A percentile compares a stretch with the other conserved stretches of the same genome.
phyloP scores from a whole-genome alignment of 1,140 invertebrate species.

The Lordiphosa mommai region DNA sequence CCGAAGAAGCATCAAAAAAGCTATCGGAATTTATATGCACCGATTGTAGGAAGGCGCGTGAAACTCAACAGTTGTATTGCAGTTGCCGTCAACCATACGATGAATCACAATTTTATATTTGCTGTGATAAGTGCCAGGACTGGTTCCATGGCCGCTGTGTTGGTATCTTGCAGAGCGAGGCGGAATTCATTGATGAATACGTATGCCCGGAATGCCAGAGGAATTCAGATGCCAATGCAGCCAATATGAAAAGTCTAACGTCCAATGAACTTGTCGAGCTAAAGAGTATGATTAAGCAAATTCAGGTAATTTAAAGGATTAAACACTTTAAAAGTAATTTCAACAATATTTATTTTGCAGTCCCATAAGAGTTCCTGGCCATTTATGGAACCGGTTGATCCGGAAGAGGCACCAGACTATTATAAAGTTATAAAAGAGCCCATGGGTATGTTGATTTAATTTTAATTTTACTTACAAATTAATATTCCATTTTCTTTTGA shows the following conservation, averaged over 20 bases:
- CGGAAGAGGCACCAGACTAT: conserved; percentile 96
- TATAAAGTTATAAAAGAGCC: conserved; percentile 98
- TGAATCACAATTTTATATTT: conserved; percentile 99
- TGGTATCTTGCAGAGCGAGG: conserved; percentile 95
- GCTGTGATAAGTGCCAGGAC: conserved; percentile 98
- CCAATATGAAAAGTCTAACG: conserved; percentile 93
- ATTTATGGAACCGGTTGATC: conserved; percentile 97
- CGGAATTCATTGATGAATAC: conserved; percentile 97
- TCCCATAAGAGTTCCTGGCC: conserved; percentile 96
- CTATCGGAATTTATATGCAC: conserved; percentile 94
- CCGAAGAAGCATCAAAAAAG: conserved; percentile 94
- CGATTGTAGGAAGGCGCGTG: conserved; percentile 91
- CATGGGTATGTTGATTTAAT: conserved; percentile 88
- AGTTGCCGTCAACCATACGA: conserved; percentile 97
- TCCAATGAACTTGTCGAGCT: conserved; percentile 91
- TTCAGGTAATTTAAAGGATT: conserved; percentile 85
- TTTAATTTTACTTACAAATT: conserved; percentile 38
- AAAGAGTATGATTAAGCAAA: conserved; percentile 92
- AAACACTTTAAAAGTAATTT: not conserved
- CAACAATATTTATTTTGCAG: conserved; percentile 78
- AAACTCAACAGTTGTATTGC: conserved; percentile 96
- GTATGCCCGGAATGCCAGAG: conserved; percentile 97
- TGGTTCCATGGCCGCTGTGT: conserved; percentile 99
- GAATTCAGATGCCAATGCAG: conserved; percentile 92
- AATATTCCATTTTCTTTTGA: conserved; percentile 27